Evolutionary conservation across 2,113 vertebrate genomes (phyloP).

Genomic region (Pelecanus crispus): DNA sequence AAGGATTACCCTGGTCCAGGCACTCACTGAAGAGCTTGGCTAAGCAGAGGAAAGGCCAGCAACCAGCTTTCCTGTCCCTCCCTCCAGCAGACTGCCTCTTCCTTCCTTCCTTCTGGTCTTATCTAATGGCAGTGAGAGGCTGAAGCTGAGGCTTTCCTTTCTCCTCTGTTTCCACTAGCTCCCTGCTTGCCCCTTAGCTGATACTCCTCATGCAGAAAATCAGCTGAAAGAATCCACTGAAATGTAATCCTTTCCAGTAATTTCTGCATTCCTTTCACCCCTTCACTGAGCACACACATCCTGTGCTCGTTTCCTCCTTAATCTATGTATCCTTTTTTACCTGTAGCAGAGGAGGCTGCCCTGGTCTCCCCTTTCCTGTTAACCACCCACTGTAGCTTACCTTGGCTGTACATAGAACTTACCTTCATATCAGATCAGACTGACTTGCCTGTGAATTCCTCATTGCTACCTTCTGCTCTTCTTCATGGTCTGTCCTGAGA

Average conservation of each 20-base stretch:
- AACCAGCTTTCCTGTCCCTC: neutral
- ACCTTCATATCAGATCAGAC: neutral
- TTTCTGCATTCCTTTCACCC: neutral
- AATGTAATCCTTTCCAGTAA: neutral
- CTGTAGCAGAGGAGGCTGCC: neutral
- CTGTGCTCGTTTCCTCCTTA: neutral
- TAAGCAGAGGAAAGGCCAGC: neutral
- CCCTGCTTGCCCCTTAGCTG: neutral
- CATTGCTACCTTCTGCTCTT: neutral
- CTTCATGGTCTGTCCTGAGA: neutral
- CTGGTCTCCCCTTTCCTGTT: neutral
- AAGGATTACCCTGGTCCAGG: neutral
- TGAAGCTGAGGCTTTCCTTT: neutral
- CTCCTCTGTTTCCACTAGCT: neutral
- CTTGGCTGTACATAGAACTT: neutral
- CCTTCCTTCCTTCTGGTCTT: constrained; percentile 2
- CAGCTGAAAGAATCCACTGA: neutral
- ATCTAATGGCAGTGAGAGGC: neutral
- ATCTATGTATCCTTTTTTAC: neutral
- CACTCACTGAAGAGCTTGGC: neutral
- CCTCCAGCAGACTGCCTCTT: neutral
- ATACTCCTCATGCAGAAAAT: neutral
- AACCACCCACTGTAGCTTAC: neutral
- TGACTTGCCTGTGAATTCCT: neutral
- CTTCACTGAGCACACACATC: neutral